Evolutionary conservation across 2,113 vertebrate genomes (phyloP), one percentile per base, ranked within the genome.

Genomic region (Formicarius rufipectus): DNA sequence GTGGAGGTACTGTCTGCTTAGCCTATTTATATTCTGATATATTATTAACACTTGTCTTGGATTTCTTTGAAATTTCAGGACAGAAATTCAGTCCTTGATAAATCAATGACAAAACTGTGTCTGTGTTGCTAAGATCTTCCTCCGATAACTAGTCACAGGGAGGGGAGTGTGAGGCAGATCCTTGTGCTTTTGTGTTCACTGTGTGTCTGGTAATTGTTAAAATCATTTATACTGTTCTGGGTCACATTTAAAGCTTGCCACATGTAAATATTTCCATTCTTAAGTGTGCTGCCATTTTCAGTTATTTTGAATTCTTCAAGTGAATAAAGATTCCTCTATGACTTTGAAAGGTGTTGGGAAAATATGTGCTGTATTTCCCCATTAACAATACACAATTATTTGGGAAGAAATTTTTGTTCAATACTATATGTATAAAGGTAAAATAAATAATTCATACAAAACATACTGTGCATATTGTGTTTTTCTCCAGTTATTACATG

Each of bases 391-490:
- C 44, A 9, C 18, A 76, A 83, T 93, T 76, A 83, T 91, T 63
- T 62, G 23, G 24, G n/a, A 85, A 60, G 35, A 76, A 56, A 11
- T 82, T 79, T 72, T 89, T 39, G 13, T 82, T 12, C 53, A 25
- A 9, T 63, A 45, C 31, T 84, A 14, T 74, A 74, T 55, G 28
- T 76, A 50, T 76, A 72, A 68, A 92, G 17, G 33, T 85, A 64
- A 94, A 79, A 94, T 87, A 94, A 95, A 91, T 95, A 96, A 94
- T 90, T 97, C n/a, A 96, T 85, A 25, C 5, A 74, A 89, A 96
- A 87, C 33, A 89, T 93, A 90, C 42, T 81, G 94, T 80, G 53
- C 49, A 73, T 89, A 87, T 89, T 94, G 55, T 80, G 44, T 25
- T 87, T 90, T 90, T 91, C 74, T 91, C 44, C 45, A 47, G 50